phyloP scores from a whole-genome alignment of 2,888 invertebrate genomes.

The Parnassius apollo region DNA sequence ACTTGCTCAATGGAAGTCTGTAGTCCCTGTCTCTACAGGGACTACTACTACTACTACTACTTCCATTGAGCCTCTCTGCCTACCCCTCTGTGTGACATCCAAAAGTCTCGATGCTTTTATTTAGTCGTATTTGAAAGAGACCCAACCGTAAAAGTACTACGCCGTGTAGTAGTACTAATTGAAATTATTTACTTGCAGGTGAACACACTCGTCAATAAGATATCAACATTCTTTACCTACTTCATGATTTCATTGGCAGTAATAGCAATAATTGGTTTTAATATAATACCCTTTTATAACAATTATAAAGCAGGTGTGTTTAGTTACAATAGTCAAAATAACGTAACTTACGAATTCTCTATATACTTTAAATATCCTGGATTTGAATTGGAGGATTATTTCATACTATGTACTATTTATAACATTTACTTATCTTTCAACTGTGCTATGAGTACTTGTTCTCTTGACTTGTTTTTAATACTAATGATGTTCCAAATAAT shows the following conservation, averaged over 20 bases:
- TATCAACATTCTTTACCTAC: conserved; percentile 5
- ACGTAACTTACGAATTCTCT: conserved; percentile 25
- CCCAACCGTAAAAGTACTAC: neutral
- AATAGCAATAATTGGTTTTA: conserved; percentile 2
- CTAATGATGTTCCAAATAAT: conserved; percentile 32
- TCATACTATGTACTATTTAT: conserved; percentile 19
- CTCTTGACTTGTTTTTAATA: conserved; percentile 28
- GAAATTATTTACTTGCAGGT: conserved; percentile 17
- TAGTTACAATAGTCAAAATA: neutral
- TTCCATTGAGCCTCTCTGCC: too few relatives aligned
- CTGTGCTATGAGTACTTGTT: conserved; percentile 18
- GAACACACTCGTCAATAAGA: conserved; percentile 6
- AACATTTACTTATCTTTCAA: conserved; percentile 17
- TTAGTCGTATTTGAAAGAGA: too few relatives aligned
- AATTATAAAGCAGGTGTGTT: conserved; percentile 18
- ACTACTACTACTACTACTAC: too few relatives aligned
- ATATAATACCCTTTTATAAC: conserved; percentile 11
- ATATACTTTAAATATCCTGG: conserved; percentile 29
- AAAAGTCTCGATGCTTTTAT: too few relatives aligned
- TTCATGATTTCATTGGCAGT: conserved; percentile 1
- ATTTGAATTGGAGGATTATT: conserved; percentile 24
- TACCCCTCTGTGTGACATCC: too few relatives aligned
- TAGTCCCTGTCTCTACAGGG: too few relatives aligned
- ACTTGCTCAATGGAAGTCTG: too few relatives aligned
- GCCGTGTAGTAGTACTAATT: neutral